Base-by-base conservation (phyloP, 2,797 vertebrate genomes). In the Hippoglossus hippoglossus region DNA sequence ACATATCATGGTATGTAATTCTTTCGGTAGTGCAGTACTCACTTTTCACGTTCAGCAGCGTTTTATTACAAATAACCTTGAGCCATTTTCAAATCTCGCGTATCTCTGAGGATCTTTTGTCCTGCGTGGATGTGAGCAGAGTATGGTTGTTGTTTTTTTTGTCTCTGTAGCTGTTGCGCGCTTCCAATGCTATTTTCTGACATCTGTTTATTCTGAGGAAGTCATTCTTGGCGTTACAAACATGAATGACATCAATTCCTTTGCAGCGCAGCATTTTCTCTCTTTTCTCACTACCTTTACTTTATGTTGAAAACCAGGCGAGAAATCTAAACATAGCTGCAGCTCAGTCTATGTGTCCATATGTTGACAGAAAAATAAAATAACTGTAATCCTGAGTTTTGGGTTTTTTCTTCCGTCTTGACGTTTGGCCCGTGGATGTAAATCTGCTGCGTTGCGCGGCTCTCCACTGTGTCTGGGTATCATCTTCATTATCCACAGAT, bases 161-260 rank as follows among this genome's bases (percentile, higher is more conserved):
- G 22, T 67, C 25, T 41, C 9, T 26, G 53, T 2, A 2, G 7
- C 5, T 51, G 4, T 16, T 39, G n/a, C 5, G 0, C 52, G 25
- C 26, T 34, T 63, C 18, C 62, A 16, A 44, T 56, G 8, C 7
- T 69, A 31, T 73, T 68, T 67, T 77, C 46, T 44, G n/a, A 41
- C 15, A 21, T 57, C 3, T 49, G 16, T 68, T 69, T 62, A 46
- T 60, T 65, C 41, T 34, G 2, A 67, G 41, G 22, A 44, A 75
- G 49, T 21, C 21, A 57, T 59, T 1, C 3, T 55, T 4, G 15
- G 22, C 66, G 21, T 39, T 56, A 70, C 4, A 44, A 70, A 59
- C 22, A 34, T 9, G 4, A 70, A 54, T 19, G 2, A 47, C 68
- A 57, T 79, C 54, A 72, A 22, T 56, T 85, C 34, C 76, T 70